Conservation (phyloP, 2,888 invertebrate species). For the Orchesella flavescens region DNA sequence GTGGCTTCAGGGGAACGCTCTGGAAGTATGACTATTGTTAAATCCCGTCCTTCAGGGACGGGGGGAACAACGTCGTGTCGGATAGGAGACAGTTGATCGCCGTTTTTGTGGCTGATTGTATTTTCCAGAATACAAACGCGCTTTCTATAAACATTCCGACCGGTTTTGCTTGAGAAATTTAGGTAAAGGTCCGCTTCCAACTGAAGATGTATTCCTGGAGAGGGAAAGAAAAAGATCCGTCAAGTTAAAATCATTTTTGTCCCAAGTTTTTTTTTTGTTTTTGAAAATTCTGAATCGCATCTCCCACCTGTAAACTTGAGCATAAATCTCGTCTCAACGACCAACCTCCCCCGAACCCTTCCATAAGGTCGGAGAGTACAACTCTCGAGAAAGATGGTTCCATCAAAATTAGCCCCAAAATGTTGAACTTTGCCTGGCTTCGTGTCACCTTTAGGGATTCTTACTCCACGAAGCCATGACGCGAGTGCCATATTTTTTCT, state of each 20-base stretch:
- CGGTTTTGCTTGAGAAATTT: slow-evolving; percentile 25
- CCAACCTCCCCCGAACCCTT: slow-evolving; percentile 29
- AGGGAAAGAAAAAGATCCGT: background rate
- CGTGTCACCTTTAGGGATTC: slow-evolving; percentile 41
- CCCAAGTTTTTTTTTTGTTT: too few relatives aligned
- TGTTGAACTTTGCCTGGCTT: slow-evolving; percentile 42
- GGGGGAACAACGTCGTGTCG: slow-evolving; percentile 41
- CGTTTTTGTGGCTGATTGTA: slow-evolving; percentile 21
- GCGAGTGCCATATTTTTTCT: slow-evolving; percentile 37
- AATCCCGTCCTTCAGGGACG: slow-evolving; percentile 34
- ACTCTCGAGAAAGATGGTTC: slow-evolving; percentile 27
- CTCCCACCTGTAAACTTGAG: slow-evolving; percentile 44
- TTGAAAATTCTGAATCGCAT: background rate
- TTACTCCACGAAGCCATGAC: slow-evolving; percentile 45
- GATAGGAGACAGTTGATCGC: slow-evolving; percentile 23
- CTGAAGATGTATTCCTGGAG: slow-evolving; percentile 37
- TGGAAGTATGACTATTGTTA: slow-evolving; percentile 36
- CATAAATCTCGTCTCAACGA: slow-evolving; percentile 46
- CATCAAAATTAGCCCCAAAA: slow-evolving; percentile 43
- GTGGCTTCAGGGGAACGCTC: background rate
- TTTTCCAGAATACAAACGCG: slow-evolving; percentile 32
- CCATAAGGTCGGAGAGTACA: slow-evolving; percentile 25
- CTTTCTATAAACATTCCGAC: slow-evolving; percentile 38
- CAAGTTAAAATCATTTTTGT: too few relatives aligned
- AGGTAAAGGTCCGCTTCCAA: slow-evolving; percentile 38